Conservation (phyloP, 2,888 invertebrate genomes). For the Eledona agricola region DNA sequence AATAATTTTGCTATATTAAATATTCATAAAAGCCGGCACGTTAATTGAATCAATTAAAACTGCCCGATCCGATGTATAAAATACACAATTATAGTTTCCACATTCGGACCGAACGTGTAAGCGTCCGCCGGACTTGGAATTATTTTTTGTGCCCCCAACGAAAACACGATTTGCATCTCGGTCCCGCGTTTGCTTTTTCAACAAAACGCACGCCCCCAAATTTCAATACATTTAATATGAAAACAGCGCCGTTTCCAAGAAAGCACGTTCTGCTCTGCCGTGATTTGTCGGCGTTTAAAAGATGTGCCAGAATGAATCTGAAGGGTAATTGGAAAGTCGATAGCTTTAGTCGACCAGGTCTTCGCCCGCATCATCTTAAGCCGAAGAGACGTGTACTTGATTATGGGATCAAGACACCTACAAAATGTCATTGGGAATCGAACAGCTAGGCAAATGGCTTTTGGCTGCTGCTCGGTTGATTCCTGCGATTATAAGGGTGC, state of each 20-base stretch:
- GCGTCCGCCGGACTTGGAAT: too few species aligned
- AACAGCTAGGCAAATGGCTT: conserved; percentile 15
- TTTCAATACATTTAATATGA: conserved; percentile 2
- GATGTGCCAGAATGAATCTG: conserved; percentile 14
- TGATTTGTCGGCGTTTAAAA: conserved; percentile 7
- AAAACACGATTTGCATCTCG: conserved; percentile 5
- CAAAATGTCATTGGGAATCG: conserved; percentile 13
- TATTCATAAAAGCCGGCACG: too few species aligned
- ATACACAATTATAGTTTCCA: too few species aligned
- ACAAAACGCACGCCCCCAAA: conserved; percentile 3
- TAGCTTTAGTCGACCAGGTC: conserved; percentile 4
- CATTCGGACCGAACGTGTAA: too few species aligned
- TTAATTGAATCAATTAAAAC: too few species aligned
- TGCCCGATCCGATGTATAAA: too few species aligned
- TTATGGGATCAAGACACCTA: conserved; percentile 24
- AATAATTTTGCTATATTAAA: too few species aligned
- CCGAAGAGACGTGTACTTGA: conserved; percentile 17
- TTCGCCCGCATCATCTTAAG: conserved; percentile 20
- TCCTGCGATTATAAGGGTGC: conserved; percentile 17
- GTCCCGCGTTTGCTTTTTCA: conserved; percentile 3
- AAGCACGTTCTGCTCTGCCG: conserved; percentile 1
- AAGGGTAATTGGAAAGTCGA: conserved; percentile 26
- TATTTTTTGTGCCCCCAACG: too few species aligned
- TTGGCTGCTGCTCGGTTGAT: conserved; percentile 10
- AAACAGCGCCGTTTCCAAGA: too few species aligned